Percentiles rank a stretch among this genome's conserved stretches.
phyloP scores from a whole-genome alignment of 2,113 vertebrate species.

The Phaetusa simplex region DNA sequence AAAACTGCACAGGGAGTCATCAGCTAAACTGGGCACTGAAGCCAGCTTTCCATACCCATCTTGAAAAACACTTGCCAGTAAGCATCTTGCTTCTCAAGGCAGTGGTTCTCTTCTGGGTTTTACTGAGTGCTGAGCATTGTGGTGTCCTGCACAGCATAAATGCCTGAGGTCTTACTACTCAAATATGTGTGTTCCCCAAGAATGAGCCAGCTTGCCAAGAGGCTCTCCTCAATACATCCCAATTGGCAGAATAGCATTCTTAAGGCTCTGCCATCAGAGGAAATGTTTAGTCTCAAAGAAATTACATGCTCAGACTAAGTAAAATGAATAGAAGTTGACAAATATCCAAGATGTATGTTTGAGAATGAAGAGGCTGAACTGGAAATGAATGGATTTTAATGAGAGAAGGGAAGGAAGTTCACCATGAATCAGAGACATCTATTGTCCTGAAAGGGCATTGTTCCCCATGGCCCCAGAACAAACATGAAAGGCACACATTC shows the following conservation, averaged over 20 bases:
- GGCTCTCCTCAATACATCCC: background rate
- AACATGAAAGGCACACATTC: background rate
- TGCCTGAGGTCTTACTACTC: background rate
- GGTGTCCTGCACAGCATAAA: background rate
- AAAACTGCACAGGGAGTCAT: background rate
- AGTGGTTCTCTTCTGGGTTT: background rate
- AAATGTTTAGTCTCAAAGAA: constrained; percentile 5
- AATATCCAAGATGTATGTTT: constrained; percentile 53
- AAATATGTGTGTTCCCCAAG: background rate
- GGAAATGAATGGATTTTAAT: constrained; percentile 51
- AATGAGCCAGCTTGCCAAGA: constrained; percentile 8
- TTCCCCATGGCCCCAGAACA: background rate
- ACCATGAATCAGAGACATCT: background rate
- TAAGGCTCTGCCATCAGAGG: background rate
- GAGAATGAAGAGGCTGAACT: constrained; percentile 14
- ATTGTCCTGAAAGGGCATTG: background rate
- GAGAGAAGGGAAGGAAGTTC: constrained; percentile 22
- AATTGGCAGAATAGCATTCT: background rate
- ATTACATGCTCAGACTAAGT: constrained; percentile 22
- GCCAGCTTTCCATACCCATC: background rate
- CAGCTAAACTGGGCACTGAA: background rate
- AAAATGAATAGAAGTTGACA: constrained; percentile 43
- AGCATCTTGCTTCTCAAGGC: background rate
- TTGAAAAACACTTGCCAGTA: background rate
- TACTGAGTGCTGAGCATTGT: background rate